phyloP scores from a whole-genome alignment of 2,113 vertebrate species.

The Cyanocitta stelleri region DNA sequence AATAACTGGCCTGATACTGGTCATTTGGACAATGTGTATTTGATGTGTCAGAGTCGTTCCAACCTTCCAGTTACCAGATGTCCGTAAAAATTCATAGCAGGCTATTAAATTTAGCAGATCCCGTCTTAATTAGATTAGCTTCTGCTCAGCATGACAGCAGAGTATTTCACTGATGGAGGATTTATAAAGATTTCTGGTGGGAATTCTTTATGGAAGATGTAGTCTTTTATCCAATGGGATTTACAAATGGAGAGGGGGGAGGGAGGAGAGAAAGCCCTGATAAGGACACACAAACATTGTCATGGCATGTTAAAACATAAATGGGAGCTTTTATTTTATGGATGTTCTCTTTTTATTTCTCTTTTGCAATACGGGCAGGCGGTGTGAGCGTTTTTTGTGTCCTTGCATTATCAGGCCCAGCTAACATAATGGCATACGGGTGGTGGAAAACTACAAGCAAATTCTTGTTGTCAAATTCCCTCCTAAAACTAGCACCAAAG shows the following conservation, averaged over 20 bases:
- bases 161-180: conserved; percentile 72
- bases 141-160: conserved; percentile 72
- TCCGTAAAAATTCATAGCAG: conserved; percentile 79
- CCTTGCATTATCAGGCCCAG: conserved; percentile 26
- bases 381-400: not conserved
- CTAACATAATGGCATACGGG: conserved; percentile 3
- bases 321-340: conserved; percentile 61
- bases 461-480: conserved; percentile 65
- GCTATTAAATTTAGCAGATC: conserved; percentile 81
- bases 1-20: conserved; percentile 48
- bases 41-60: conserved; percentile 64
- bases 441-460: conserved; percentile 62
- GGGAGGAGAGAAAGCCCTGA: not conserved
- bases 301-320: conserved; percentile 62
- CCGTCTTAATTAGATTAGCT: conserved; percentile 81
- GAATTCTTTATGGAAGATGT: conserved; percentile 75
- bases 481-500: conserved; percentile 67
- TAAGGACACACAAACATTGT: conserved; percentile 62
- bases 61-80: conserved; percentile 75
- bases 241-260: conserved; percentile 34
- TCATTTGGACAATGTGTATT: conserved; percentile 71
- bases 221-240: conserved; percentile 70
- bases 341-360: conserved; percentile 63
- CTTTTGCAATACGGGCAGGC: not conserved
- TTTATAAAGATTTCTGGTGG: conserved; percentile 77